Base-by-base conservation (phyloP, 2,888 invertebrate species). In the Agrotis ipsilon region DNA sequence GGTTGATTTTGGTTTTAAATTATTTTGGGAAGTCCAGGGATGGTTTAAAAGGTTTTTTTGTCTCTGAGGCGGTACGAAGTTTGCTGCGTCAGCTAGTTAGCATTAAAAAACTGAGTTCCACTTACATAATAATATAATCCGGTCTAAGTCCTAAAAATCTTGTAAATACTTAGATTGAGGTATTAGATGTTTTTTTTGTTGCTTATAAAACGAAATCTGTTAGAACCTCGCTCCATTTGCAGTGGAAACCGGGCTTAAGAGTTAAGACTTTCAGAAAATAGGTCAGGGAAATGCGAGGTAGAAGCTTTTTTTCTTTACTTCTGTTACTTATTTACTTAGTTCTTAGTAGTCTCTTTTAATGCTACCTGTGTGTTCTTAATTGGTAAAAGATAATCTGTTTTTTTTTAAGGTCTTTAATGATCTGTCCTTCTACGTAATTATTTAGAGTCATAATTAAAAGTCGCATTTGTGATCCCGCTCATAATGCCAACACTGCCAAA, bases 181-280 rank as follows among this genome's bases (percentile, higher is more conserved):
- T 19, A n/a, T 24, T 18, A 14, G 1, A 0, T 19, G 4, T 32
- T 13, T 49, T 3, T 32, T 49, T 13, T 49, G 5, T 32, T 49
- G 3, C 11, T 2, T 27, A 18, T 46, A 7, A n/a, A 58, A 16
- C 27, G 11, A 2, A 48, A 14, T 48, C n/a, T 2, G 11, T 48
- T 21, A 43, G 11, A 9, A 49, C 0, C 49, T 11, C 21, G 39
- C 63, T 49, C n/a, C 39, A 49, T n/a, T 39, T 7, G n/a, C 24
- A 24, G 39, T 64, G 39, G 21, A n/a, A 51, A 4, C 49, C 9
- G 24, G 13, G n/a, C n/a, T n/a, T 59, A 21, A 32, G 27, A 45
- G 27, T 52, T 39, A 49, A 57, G 54, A 62, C 54, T 48, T 39
- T 39, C 46, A 45, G 69, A 19, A 68, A 73, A 76, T 76, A 24